A percentile compares a stretch with the other conserved stretches of the same genome.
Conservation (phyloP, 2,797 vertebrate genomes). For the Pyrocephalus nanus region DNA sequence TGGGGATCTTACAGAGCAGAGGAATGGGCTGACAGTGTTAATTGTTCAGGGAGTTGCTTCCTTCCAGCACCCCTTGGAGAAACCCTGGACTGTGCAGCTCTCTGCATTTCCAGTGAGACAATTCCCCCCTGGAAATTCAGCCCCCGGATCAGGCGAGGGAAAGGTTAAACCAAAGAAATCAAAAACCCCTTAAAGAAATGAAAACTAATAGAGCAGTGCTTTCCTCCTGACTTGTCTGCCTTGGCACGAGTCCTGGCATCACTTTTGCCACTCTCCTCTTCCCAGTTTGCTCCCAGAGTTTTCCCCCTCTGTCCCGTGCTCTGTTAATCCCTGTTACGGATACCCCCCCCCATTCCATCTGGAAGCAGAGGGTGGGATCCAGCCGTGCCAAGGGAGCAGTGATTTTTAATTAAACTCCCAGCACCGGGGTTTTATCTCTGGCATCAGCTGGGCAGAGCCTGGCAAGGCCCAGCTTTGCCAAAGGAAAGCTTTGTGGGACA, state of each 20-base stretch:
- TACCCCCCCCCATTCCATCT: background rate
- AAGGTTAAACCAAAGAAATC: conserved; percentile 18
- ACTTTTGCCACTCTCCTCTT: background rate
- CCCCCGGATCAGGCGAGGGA: background rate
- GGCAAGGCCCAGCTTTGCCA: background rate
- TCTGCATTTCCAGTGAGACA: background rate
- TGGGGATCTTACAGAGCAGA: background rate
- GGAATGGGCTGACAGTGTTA: background rate
- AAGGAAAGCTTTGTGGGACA: background rate
- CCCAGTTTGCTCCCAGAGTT: background rate
- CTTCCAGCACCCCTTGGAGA: background rate
- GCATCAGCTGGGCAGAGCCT: conserved; percentile 13
- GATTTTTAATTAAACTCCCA: conserved; percentile 42
- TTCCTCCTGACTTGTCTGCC: background rate
- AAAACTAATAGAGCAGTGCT: rapidly evolving
- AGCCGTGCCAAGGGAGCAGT: background rate
- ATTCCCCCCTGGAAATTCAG: background rate
- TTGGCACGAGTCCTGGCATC: background rate
- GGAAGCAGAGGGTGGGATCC: background rate
- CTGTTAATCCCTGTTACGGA: background rate
- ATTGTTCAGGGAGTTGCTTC: background rate
- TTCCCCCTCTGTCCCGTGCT: background rate
- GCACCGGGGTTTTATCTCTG: background rate
- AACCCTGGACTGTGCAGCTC: background rate
- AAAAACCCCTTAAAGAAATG: background rate